Evolutionary conservation across 2,888 invertebrate genomes (phyloP).

Genomic region (Netelia virgata): DNA sequence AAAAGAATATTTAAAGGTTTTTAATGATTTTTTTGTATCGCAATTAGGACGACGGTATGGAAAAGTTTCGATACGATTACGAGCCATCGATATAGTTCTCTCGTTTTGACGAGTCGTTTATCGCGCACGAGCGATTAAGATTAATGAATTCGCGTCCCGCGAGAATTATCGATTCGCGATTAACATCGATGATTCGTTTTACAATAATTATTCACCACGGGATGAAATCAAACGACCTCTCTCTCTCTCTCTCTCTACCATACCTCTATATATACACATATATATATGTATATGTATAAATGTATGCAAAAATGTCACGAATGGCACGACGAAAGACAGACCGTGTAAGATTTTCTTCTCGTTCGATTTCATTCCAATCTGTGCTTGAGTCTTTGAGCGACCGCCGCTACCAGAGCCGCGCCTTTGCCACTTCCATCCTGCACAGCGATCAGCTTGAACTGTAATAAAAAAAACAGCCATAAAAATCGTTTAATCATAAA

Average conservation of each 20-base stretch:
- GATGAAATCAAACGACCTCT: background rate
- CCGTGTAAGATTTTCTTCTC: conserved; percentile 1
- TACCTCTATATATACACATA: background rate
- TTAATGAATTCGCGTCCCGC: conserved; percentile 4
- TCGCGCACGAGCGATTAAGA: conserved; percentile 21
- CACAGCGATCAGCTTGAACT: conserved; percentile 90
- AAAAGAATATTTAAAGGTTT: background rate
- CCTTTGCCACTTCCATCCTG: conserved; percentile 95
- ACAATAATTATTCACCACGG: conserved; percentile 7
- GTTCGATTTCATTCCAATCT: conserved; percentile 78
- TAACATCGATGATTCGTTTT: background rate
- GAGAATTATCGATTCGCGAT: background rate
- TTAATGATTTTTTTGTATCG: background rate
- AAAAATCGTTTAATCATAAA: background rate
- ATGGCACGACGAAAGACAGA: conserved; percentile 26
- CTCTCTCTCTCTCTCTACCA: conserved; percentile 13
- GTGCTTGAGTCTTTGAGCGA: conserved; percentile 87
- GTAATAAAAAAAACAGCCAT: conserved; percentile 72
- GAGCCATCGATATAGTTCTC: conserved; percentile 18
- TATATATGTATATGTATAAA: background rate
- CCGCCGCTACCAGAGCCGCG: conserved; percentile 91
- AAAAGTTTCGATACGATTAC: conserved; percentile 18
- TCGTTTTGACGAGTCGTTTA: conserved; percentile 11
- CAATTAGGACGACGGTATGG: background rate
- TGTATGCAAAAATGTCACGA: conserved; percentile 24